Evolutionary conservation across 1,140 invertebrate genomes (phyloP).

Genomic region (Scaptomyza pallida): DNA sequence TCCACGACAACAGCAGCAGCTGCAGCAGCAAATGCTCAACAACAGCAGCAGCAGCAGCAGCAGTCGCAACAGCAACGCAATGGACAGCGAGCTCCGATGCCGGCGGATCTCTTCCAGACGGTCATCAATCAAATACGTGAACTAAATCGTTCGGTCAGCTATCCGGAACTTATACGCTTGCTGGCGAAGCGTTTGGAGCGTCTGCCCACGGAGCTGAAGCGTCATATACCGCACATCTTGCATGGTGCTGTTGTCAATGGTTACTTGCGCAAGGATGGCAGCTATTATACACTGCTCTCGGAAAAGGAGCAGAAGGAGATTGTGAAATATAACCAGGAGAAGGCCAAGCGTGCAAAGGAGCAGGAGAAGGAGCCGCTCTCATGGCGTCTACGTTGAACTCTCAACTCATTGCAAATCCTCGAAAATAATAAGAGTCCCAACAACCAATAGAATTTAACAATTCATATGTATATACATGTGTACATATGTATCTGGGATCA

Average conservation of each 20-base stretch:
- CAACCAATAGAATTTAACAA: too few species aligned
- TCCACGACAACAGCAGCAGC: too few species aligned
- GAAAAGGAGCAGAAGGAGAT: constrained; percentile 61
- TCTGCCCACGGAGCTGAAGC: constrained; percentile 57
- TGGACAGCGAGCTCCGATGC: constrained; percentile 27
- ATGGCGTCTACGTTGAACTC: constrained; percentile 57
- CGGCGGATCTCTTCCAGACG: constrained; percentile 50
- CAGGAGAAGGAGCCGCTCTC: constrained; percentile 67
- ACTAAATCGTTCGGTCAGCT: constrained; percentile 57
- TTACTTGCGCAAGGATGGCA: constrained; percentile 62
- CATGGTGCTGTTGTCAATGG: constrained; percentile 59
- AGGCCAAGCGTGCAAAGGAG: constrained; percentile 61
- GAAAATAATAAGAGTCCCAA: too few species aligned
- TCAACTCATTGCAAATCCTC: too few species aligned
- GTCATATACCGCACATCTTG: constrained; percentile 61
- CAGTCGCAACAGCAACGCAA: neutral
- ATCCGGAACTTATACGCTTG: constrained; percentile 60
- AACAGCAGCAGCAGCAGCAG: neutral
- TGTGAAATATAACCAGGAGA: constrained; percentile 58
- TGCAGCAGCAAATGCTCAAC: neutral
- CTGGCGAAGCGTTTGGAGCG: constrained; percentile 47
- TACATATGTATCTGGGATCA: too few species aligned
- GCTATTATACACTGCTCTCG: constrained; percentile 57
- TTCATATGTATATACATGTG: too few species aligned
- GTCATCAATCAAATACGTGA: constrained; percentile 53